These are phyloP conservation scores for Griposia aprilina DNA, from an alignment of 2,888 invertebrate genomes.

Conservation along the genomic window DNA sequence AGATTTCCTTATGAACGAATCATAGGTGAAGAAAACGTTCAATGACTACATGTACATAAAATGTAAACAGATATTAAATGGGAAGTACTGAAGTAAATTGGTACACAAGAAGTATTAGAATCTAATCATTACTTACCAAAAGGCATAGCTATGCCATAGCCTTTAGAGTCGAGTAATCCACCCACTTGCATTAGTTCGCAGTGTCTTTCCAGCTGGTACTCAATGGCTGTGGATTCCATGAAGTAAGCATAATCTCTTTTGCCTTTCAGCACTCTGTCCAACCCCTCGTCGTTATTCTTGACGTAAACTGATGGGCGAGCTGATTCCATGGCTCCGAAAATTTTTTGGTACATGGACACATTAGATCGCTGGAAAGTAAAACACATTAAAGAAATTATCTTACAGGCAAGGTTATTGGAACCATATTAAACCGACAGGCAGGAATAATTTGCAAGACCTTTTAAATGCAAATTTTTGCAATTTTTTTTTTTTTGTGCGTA, in stretches of 20 bases:
- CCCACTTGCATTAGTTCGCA: conserved; percentile 96
- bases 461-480: background rate
- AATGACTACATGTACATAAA: background rate
- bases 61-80: background rate
- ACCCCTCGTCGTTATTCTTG: conserved; percentile 95
- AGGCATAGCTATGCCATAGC: conserved; percentile 98
- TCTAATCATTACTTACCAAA: conserved; percentile 92
- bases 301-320: conserved; percentile 96
- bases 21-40: background rate
- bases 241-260: conserved; percentile 97
- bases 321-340: conserved; percentile 98
- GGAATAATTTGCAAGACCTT: background rate
- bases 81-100: background rate
- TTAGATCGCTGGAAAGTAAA: conserved; percentile 93
- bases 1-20: background rate
- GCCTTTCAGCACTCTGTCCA: conserved; percentile 94
- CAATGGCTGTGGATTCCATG: conserved; percentile 98
- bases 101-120: background rate
- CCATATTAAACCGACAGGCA: background rate
- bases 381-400: background rate
- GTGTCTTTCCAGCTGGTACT: conserved; percentile 96
- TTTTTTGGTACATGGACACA: conserved; percentile 96
- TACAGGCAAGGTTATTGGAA: background rate
- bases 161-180: conserved; percentile 95
- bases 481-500: background rate